A percentile compares a stretch with the other conserved stretches of the same genome.
phyloP scores from a whole-genome alignment of 1,140 invertebrate genomes.

The Linepithema humile region DNA sequence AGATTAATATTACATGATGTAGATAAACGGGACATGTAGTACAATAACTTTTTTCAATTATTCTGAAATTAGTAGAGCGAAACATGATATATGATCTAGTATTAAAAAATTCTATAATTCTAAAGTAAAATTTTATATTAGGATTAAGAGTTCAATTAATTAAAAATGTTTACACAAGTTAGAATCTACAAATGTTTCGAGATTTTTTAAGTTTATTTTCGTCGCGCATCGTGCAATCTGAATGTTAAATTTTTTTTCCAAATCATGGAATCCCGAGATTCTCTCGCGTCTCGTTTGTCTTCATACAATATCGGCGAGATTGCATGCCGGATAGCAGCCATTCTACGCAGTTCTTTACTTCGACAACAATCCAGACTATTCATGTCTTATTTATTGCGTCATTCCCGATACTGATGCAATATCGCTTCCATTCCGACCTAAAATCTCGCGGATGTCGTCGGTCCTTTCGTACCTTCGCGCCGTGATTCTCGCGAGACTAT shows the following conservation, averaged over 20 bases:
- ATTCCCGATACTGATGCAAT: conserved; percentile 21
- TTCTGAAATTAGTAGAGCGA: not conserved
- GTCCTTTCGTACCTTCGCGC: conserved; percentile 41
- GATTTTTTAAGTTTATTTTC: not conserved
- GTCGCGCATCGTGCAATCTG: not conserved
- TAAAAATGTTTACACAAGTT: too few relatives aligned
- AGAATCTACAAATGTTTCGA: too few relatives aligned
- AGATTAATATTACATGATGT: not conserved
- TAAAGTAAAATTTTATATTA: too few relatives aligned
- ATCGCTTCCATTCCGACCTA: conserved; percentile 39
- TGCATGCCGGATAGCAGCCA: not conserved
- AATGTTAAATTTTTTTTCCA: not conserved
- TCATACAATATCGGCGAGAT: not conserved
- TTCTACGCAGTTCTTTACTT: conserved; percentile 15
- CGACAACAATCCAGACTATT: conserved; percentile 6
- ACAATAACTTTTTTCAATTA: not conserved
- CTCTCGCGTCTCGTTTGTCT: not conserved
- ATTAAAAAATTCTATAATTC: too few relatives aligned
- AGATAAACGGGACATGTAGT: not conserved
- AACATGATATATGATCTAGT: too few relatives aligned
- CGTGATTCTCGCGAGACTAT: conserved; percentile 37
- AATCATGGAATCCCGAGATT: not conserved
- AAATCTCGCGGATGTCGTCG: conserved; percentile 16
- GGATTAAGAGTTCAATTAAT: too few relatives aligned
- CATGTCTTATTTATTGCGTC: conserved; percentile 29